Percentiles rank a stretch among this genome's conserved stretches.
Conservation (phyloP, 35 echinoderm and acorn worm genomes). For the Chiridota heheva region DNA sequence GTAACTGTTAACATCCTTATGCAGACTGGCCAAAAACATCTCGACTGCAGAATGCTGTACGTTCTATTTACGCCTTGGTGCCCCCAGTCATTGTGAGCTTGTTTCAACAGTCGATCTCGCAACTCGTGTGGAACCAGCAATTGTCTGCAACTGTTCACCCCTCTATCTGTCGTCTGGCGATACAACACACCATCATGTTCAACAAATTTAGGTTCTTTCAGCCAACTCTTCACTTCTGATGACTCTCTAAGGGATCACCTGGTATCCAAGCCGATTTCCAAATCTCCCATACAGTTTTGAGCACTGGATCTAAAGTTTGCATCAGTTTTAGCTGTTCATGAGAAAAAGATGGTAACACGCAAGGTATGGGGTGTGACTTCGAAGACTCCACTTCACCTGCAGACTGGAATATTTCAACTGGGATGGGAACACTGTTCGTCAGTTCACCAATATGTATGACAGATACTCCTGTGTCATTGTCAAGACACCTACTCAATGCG, state of each 20-base stretch:
- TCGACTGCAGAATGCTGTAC: not conserved
- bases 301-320: not conserved
- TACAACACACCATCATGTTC: slow-evolving; percentile 38
- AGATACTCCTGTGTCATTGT: too few species aligned
- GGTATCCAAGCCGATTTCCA: slow-evolving; percentile 20
- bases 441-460: too few species aligned
- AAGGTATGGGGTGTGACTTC: too few species aligned
- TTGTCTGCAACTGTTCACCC: too few species aligned
- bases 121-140: slow-evolving; percentile 43
- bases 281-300: slow-evolving; percentile 15
- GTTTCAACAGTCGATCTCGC: slow-evolving; percentile 11
- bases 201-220: slow-evolving; percentile 8
- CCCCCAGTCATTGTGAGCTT: slow-evolving; percentile 61
- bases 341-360: slow-evolving; percentile 17
- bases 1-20: slow-evolving; percentile 18
- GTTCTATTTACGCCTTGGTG: slow-evolving; percentile 60
- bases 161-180: not conserved
- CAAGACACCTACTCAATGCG: too few species aligned
- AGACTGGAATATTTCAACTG: too few species aligned
- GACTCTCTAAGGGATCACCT: not conserved
- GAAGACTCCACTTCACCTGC: too few species aligned
- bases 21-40: slow-evolving; percentile 62
- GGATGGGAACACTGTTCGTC: too few species aligned
- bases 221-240: not conserved
- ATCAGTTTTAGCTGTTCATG: not conserved